Evolutionary conservation across 2,113 vertebrate genomes (phyloP).

Genomic region (Cyprichromis sp.): DNA sequence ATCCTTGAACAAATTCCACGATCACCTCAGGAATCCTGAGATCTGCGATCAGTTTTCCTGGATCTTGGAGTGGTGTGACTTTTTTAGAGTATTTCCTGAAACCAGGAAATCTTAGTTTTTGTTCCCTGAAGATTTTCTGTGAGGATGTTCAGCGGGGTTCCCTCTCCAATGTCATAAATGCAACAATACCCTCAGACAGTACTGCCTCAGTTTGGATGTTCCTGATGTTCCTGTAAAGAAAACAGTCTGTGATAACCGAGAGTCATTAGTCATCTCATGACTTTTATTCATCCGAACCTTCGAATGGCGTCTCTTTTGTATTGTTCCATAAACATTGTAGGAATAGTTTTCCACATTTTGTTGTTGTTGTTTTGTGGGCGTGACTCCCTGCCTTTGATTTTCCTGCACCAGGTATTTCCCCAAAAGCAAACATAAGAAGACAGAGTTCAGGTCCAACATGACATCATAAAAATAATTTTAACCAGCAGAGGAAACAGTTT

Average conservation of each 20-base stretch:
- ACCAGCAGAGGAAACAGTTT: neutral
- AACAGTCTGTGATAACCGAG: fast-evolving
- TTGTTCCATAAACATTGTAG: neutral
- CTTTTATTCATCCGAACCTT: fast-evolving
- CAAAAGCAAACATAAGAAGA: neutral
- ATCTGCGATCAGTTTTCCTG: neutral
- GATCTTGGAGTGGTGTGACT: neutral
- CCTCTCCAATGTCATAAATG: fast-evolving
- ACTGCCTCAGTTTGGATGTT: fast-evolving
- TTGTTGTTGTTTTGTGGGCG: neutral
- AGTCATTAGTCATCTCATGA: neutral
- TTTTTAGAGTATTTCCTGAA: neutral
- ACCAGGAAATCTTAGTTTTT: neutral
- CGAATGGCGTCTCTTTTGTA: neutral
- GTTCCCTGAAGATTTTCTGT: neutral
- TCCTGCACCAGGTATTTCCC: neutral
- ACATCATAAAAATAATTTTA: fast-evolving
- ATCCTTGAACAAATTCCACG: neutral
- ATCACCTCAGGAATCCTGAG: neutral
- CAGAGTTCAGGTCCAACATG: neutral
- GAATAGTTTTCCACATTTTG: neutral
- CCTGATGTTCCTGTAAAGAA: neutral
- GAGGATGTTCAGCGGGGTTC: neutral
- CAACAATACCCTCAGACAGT: neutral
- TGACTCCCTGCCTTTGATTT: neutral